Base-by-base conservation (phyloP, 1,140 invertebrate species). In the Drosophila quadrilineata region DNA sequence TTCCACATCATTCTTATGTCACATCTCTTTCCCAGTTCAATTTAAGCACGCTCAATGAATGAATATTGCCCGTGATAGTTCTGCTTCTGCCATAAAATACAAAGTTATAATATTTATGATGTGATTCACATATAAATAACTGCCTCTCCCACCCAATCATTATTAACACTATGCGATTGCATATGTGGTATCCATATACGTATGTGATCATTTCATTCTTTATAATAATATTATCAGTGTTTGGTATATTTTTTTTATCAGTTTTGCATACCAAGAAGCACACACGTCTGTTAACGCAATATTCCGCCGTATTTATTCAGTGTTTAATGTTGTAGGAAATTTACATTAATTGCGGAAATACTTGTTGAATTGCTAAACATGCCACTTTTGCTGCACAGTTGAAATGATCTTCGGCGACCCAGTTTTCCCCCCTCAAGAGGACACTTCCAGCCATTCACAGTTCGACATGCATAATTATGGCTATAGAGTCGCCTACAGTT, bases 1-100 rank as follows among this genome's bases (percentile, higher is more conserved):
- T 19, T 43, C n/a, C 36, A n/a, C n/a, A 38, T 60, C 16, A 62
- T 62, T 53, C 38, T 54, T 62, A 62, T 45, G 35, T 45, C 28
- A 62, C 36, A 33, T 53, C n/a, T 28, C 12, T 10, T 8, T 22
- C 1, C 14, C 3, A 38, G 28, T 49, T 28, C 8, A 35, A 35
- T 17, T 40, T n/a, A 46, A 5, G 26, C n/a, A n/a, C n/a, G n/a
- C n/a, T n/a, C n/a, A 26, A 3, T 26, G 26, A 43, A 26, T 26
- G 22, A n/a, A n/a, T n/a, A n/a, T n/a, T n/a, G n/a, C n/a, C n/a
- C n/a, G n/a, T n/a, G n/a, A n/a, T n/a, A n/a, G n/a, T n/a, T n/a
- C n/a, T n/a, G n/a, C n/a, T n/a, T n/a, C 22, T 26, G n/a, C 4
- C 26, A 45, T 17, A 36, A 9, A 17, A 12, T 8, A 5, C 6